Evolutionary conservation across 2,888 invertebrate species (phyloP), one percentile per base, ranked within the genome.

Genomic region (Andrena minutula): DNA sequence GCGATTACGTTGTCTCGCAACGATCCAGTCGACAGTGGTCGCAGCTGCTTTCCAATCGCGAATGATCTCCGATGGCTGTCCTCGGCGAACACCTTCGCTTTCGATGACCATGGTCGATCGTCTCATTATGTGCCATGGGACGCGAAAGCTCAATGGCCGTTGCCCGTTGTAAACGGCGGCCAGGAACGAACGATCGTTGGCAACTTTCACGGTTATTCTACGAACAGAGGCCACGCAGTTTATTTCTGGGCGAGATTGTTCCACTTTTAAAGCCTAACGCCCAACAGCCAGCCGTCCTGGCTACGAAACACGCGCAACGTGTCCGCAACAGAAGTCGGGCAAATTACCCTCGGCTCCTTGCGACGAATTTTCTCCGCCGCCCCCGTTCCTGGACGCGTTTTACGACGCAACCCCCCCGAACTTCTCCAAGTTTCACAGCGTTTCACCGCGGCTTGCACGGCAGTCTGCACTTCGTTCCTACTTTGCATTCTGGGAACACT

Each of bases 241-340:
- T 84, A 85, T 85, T 85, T 84, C 78, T 78, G 75, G 65, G 23
- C 60, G 64, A 69, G 84, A 84, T 84, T 66, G 82, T 84, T 85
- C 84, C 84, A 85, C 84, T 85, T 84, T 82, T 82, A 61, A 63
- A 75, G 65, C 70, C n/a, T 61, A 61, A 23, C 32, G 70, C 23
- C 26, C 81, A 60, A 41, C 51, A 63, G 75, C 68, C 10, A 51
- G 53, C 49, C 61, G 66, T 70, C 61, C 35, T 32, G 35, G 35
- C 64, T 60, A 61, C 69, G 53, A 75, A 79, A 75, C 53, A 51
- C 72, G 71, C 69, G 75, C 49, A 83, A 78, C 72, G 70, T 56
- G 77, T 23, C 66, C 30, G 56, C 70, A 49, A 68, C 61, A 56
- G 51, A 71, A 79, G 73, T 63, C 58, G 61, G 56, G 35, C 56